Evolutionary conservation across 2,888 invertebrate genomes (phyloP).

Genomic region (Loripinus fragilis): DNA sequence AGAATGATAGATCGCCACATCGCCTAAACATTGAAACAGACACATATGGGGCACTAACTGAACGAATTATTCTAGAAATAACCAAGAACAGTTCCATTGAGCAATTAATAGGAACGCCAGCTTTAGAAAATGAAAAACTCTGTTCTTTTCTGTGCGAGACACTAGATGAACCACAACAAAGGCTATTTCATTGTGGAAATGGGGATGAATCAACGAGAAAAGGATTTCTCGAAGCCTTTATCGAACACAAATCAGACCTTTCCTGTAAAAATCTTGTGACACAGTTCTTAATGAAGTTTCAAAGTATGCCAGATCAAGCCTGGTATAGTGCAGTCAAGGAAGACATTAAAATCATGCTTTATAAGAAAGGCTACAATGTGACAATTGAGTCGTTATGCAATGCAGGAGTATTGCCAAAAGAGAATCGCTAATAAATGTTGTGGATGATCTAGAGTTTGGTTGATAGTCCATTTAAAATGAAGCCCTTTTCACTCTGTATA

Average conservation of each 20-base stretch:
- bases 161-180: neutral
- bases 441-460: too few relatives aligned
- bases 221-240: neutral
- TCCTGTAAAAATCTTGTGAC: neutral
- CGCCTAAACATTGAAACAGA: neutral
- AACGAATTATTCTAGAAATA: conserved; percentile 15
- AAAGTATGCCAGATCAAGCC: neutral
- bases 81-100: neutral
- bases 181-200: neutral
- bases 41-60: neutral
- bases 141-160: neutral
- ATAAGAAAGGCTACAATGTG: neutral
- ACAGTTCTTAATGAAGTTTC: neutral
- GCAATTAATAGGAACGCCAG: neutral
- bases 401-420: too few relatives aligned
- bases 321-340: neutral
- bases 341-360: neutral
- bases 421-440: too few relatives aligned
- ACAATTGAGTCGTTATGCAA: neutral
- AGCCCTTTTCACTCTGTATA: too few relatives aligned
- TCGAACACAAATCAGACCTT: neutral
- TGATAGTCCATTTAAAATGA: too few relatives aligned
- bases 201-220: neutral
- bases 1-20: neutral
- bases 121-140: neutral